Evolutionary conservation across 2,113 vertebrate species (phyloP), one percentile per base, ranked within the genome.

Genomic region (Formicarius rufipectus): DNA sequence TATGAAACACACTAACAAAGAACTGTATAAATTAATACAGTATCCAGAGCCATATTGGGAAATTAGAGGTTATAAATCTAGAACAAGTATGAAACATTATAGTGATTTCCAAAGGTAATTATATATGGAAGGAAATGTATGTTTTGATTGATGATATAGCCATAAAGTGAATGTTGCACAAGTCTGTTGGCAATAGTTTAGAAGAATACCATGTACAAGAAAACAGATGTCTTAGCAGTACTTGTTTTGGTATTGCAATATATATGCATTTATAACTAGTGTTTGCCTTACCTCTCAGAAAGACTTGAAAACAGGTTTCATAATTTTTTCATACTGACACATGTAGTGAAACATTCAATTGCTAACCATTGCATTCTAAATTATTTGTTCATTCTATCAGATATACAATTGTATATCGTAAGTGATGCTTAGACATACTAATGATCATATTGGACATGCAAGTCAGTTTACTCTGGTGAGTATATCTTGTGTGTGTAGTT

Each of bases 1-100:
- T 94, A 89, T 10, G 44, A 82, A 87, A 68, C 10, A 44, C 12
- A 33, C 14, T 89, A 95, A 91, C n/a, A 89, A 87, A 90, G 31
- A 76, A 76, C 40, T 58, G 9, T 39, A 76, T 91, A 91, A 95
- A 95, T 92, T 88, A 83, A 75, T 63, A 52, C 7, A 84, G 28
- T 87, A 58, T 64, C 69, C n/a, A 82, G 45, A 93, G 11, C 12
- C 18, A 53, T 60, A 37, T 5, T 60, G 18, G 15, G 31, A 89
- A 89, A 89, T 81, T 91, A 95, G 90, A 90, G 35, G 6, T 76
- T 63, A 81, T 85, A 94, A 94, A 96, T 91, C 49, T 62, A 68
- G 52, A 52, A 27, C 14, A 82, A 84, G 22, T 17, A 72, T 64
- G 25, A 82, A 92, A 69, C 23, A 39, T 55, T 69, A 83, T 18